Conservation (phyloP, 2,888 invertebrate species). For the Baronia brevicornis region DNA sequence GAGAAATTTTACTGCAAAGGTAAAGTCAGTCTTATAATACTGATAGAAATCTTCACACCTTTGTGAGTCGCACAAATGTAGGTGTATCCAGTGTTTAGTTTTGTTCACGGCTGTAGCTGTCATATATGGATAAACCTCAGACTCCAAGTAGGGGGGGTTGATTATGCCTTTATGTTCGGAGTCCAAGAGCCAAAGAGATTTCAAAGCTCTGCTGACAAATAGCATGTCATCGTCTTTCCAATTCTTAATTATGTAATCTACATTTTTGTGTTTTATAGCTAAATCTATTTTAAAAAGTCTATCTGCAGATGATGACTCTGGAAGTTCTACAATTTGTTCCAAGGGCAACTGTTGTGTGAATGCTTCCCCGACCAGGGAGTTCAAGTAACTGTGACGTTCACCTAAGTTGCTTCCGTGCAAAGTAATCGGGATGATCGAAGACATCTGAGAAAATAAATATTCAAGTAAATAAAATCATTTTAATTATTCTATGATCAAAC, state of each 20-base stretch:
- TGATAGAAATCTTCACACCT: constrained; percentile 42
- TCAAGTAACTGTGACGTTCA: constrained; percentile 36
- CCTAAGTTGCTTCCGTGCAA: constrained; percentile 38
- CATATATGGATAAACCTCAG: constrained; percentile 44
- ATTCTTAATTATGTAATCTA: constrained; percentile 38
- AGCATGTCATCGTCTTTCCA: constrained; percentile 49
- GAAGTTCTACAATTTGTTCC: constrained; percentile 19
- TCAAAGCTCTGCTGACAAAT: constrained; percentile 47
- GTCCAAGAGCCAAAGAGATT: constrained; percentile 42
- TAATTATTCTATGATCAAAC: too few relatives aligned
- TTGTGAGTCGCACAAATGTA: constrained; percentile 28
- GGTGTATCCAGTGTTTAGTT: constrained; percentile 42
- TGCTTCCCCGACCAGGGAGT: constrained; percentile 30
- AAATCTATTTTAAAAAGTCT: constrained; percentile 50
- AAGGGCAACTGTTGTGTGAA: constrained; percentile 18
- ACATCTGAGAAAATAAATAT: constrained; percentile 37
- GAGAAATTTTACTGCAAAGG: constrained; percentile 38
- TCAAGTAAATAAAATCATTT: too few relatives aligned
- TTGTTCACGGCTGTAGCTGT: constrained; percentile 36
- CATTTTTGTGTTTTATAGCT: constrained; percentile 36
- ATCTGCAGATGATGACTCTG: constrained; percentile 38
- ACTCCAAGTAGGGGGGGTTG: constrained; percentile 43
- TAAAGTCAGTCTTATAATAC: constrained; percentile 33
- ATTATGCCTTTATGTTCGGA: constrained; percentile 31
- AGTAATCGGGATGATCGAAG: constrained; percentile 25